These are phyloP conservation scores for Caenorhabditis macrosperma DNA, from an alignment of 2,888 invertebrate genomes.

Conservation along the genomic window DNA sequence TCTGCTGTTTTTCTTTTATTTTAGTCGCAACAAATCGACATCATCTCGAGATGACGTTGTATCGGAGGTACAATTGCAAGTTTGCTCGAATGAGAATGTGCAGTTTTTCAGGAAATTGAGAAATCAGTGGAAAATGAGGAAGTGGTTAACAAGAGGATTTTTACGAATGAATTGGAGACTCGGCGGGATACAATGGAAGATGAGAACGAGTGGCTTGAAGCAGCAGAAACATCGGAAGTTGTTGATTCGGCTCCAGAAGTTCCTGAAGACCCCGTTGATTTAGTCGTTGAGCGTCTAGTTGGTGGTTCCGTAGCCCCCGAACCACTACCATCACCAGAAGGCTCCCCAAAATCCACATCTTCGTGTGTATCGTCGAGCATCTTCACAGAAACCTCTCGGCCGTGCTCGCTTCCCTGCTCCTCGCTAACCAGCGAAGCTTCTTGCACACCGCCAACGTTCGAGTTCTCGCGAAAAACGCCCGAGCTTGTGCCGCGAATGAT, in stretches of 20 bases:
- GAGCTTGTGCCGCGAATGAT: conserved; percentile 37
- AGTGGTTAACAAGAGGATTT: background rate
- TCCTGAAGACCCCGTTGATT: background rate
- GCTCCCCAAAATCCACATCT: background rate
- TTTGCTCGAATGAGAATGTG: background rate
- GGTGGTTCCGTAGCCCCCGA: too few relatives aligned
- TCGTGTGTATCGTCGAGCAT: conserved; percentile 12
- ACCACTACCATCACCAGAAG: background rate
- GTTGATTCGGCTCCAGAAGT: too few relatives aligned
- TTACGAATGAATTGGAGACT: background rate
- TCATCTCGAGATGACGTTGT: background rate
- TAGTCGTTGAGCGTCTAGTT: too few relatives aligned
- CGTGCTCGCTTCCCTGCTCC: background rate
- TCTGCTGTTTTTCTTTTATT: background rate
- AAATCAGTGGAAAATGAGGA: too few relatives aligned
- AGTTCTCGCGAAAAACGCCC: conserved; percentile 39
- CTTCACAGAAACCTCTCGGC: background rate
- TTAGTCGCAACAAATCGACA: background rate
- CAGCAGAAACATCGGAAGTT: too few relatives aligned
- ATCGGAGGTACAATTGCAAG: background rate
- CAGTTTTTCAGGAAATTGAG: too few relatives aligned
- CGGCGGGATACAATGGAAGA: too few relatives aligned
- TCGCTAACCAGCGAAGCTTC: background rate
- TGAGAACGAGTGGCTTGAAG: too few relatives aligned
- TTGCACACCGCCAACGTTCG: background rate